Percentiles rank a stretch among this genome's conserved stretches.
Conservation (phyloP, 1,140 invertebrate species). For the Drosophila miranda region DNA sequence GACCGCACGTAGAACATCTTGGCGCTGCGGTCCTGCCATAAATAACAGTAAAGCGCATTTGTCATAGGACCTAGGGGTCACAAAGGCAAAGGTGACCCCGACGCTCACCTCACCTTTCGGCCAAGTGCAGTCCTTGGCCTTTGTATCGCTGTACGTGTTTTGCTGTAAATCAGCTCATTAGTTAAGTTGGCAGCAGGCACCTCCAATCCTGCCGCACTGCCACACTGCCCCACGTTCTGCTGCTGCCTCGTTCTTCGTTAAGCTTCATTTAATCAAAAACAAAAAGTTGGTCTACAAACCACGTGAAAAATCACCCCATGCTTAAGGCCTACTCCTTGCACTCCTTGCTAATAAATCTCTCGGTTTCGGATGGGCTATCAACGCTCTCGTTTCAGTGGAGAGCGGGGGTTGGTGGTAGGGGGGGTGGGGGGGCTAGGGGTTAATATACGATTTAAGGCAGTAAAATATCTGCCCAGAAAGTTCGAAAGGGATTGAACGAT, state of each 20-base stretch:
- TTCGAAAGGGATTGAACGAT: conserved; percentile 14
- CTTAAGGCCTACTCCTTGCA: conserved; percentile 1
- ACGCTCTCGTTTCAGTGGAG: conserved; percentile 54
- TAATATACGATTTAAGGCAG: conserved; percentile 60
- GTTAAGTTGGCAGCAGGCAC: conserved; percentile 64
- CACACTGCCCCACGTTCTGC: too few species aligned
- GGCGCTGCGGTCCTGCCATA: conserved; percentile 58
- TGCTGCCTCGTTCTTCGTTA: conserved; percentile 51
- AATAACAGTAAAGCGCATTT: conserved; percentile 74
- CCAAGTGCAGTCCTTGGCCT: conserved; percentile 63
- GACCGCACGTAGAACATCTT: conserved; percentile 73
- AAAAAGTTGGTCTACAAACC: conserved; percentile 61
- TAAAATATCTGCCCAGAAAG: conserved; percentile 32
- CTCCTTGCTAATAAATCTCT: conserved; percentile 73
- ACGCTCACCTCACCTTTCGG: conserved; percentile 31
- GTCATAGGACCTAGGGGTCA: conserved; percentile 60
- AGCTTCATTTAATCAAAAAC: conserved; percentile 81
- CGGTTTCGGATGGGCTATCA: conserved; percentile 38
- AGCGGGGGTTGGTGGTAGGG: neutral
- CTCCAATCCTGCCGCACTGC: conserved; percentile 8
- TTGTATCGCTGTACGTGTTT: conserved; percentile 51
- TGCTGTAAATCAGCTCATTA: conserved; percentile 80
- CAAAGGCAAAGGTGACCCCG: neutral
- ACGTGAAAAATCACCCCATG: conserved; percentile 70
- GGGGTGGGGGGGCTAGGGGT: too few species aligned